A percentile compares a stretch with the other conserved stretches of the same genome.
Evolutionary conservation across 2,113 vertebrate species (phyloP).

Genomic region (Pantherophis guttatus): DNA sequence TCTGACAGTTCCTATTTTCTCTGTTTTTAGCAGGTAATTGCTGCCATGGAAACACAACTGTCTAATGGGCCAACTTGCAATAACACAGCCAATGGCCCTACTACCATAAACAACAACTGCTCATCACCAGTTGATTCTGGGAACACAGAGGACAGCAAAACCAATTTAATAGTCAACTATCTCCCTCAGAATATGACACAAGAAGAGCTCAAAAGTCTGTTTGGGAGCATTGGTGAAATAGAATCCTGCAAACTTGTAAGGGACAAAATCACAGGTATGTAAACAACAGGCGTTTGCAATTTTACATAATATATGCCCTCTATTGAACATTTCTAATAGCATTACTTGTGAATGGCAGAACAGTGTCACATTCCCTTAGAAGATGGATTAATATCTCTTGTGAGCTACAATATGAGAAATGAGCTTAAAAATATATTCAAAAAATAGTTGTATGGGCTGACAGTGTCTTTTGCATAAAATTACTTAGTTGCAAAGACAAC

Average conservation of each 20-base stretch:
- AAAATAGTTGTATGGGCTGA: neutral
- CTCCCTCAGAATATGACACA: constrained; percentile 99
- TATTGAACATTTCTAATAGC: neutral
- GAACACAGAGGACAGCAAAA: constrained; percentile 96
- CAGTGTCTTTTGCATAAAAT: neutral
- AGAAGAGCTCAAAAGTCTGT: constrained; percentile 95
- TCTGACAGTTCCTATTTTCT: constrained; percentile 66
- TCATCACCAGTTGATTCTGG: constrained; percentile 92
- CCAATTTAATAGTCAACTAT: constrained; percentile 98
- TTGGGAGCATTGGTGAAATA: constrained; percentile 95
- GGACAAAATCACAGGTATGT: constrained; percentile 97
- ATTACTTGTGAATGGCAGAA: neutral
- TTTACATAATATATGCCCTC: neutral
- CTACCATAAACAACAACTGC: constrained; percentile 89
- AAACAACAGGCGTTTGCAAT: neutral
- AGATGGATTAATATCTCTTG: neutral
- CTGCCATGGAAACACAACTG: constrained; percentile 99
- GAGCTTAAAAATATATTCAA: neutral
- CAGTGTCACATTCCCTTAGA: neutral
- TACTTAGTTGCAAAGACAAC: neutral
- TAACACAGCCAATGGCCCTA: constrained; percentile 91
- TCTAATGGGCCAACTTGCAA: constrained; percentile 96
- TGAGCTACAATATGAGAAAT: neutral
- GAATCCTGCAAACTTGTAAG: constrained; percentile 97
- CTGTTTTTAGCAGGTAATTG: constrained; percentile 91